Evolutionary conservation across 2,888 invertebrate genomes (phyloP), one percentile per base, ranked within the genome.

Genomic region (Spodoptera picta): DNA sequence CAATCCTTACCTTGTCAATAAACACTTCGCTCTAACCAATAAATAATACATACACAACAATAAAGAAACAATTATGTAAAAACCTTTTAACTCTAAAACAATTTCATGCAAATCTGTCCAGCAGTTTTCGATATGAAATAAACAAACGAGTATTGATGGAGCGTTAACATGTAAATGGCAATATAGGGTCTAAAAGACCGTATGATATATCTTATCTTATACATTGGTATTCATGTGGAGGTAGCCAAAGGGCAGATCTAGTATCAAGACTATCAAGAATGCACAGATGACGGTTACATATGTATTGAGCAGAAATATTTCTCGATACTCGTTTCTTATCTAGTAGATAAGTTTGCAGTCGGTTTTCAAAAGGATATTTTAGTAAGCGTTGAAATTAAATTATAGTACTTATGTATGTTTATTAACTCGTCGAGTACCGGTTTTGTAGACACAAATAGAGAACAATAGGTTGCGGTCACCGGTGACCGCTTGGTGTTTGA

Each of bases 131-230:
- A 61, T 60, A 36, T 49, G 36, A 36, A 9, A 23, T 65, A 51
- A 72, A 67, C 62, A 52, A 65, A 68, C 58, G 47, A 6, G 27
- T 55, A 54, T 61, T 68, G 64, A 73, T 68, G 60, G 62, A 12
- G 55, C 55, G 49, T 63, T 58, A 72, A 70, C 65, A 63, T 69
- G 75, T 60, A 48, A 69, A 72, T 75, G 23, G 48, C 1, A 36
- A 36, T 36, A 7, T 36, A 36, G 36, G 36, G 36, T 36, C 6
- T 47, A 42, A 11, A 51, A 12, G 44, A 44, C 36, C 36, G 5
- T 31, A 31, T 31, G 6, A 31, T 31, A 31, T 31, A 31, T 31
- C 7, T 36, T 36, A 36, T 36, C 36, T 36, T 36, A 36, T 36
- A 36, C 36, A 36, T 36, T 36, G 36, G 6, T 36, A 36, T 44